A percentile compares a stretch with the other conserved stretches of the same genome.
These are phyloP conservation scores for Periophthalmus magnuspinnatus DNA, from an alignment of 2,797 vertebrate species.

Conservation along the genomic window DNA sequence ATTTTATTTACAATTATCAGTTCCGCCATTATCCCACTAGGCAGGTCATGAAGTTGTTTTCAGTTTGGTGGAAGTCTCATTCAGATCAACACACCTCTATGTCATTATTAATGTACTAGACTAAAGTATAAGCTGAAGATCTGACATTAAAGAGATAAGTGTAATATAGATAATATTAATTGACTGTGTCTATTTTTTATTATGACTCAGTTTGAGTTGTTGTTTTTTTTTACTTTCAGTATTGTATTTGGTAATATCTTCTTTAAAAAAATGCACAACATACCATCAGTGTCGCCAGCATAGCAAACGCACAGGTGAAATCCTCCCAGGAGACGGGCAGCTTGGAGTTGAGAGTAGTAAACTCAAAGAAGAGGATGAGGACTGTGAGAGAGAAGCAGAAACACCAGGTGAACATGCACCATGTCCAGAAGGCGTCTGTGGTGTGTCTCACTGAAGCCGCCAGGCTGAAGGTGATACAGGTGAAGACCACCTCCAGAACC, in stretches of 20 bases:
- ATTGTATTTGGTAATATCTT: background rate
- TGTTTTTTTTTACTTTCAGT: too few relatives aligned
- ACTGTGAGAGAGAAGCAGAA: constrained; percentile 81
- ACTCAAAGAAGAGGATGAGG: constrained; percentile 79
- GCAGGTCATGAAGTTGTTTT: too few relatives aligned
- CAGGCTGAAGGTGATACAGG: constrained; percentile 83
- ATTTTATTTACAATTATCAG: too few relatives aligned
- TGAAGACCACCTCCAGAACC: constrained; percentile 73
- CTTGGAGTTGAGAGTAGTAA: constrained; percentile 58
- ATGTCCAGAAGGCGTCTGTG: constrained; percentile 39
- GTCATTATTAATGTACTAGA: too few relatives aligned
- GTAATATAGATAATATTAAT: too few relatives aligned
- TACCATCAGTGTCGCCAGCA: constrained; percentile 81
- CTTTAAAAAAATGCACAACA: constrained; percentile 2
- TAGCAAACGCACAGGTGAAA: constrained; percentile 83
- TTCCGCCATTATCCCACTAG: too few relatives aligned
- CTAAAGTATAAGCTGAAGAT: too few relatives aligned
- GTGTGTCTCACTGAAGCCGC: constrained; percentile 55
- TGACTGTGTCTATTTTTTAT: too few relatives aligned
- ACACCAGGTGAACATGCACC: constrained; percentile 89
- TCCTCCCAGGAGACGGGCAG: constrained; percentile 86
- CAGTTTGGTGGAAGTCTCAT: too few relatives aligned
- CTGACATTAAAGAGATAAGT: too few relatives aligned
- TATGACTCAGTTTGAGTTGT: too few relatives aligned
- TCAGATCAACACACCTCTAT: too few relatives aligned